phyloP scores from a whole-genome alignment of 2,797 vertebrate genomes.

The Prunella strophiata region DNA sequence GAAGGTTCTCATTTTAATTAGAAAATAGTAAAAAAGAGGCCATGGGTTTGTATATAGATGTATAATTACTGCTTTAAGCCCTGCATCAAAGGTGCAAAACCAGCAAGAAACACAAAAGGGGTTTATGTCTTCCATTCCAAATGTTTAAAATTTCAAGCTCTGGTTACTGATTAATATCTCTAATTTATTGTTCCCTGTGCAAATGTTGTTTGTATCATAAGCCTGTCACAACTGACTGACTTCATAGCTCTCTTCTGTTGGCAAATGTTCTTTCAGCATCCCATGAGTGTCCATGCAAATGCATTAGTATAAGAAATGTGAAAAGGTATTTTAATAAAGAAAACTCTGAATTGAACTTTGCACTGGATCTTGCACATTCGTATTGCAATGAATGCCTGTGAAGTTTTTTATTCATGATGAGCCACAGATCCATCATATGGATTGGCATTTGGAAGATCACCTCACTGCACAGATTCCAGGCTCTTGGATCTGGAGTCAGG shows the following conservation, averaged over 20 bases:
- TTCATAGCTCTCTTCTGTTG: not conserved
- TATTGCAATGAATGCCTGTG: not conserved
- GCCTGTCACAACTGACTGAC: slow-evolving; percentile 6
- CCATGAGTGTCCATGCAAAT: not conserved
- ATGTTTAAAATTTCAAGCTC: slow-evolving; percentile 35
- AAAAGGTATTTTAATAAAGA: slow-evolving; percentile 75
- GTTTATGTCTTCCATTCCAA: slow-evolving; percentile 18
- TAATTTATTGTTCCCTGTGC: slow-evolving; percentile 77
- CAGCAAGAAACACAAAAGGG: slow-evolving; percentile 19
- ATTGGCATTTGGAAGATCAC: not conserved
- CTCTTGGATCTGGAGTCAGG: not conserved
- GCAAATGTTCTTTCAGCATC: slow-evolving; percentile 5
- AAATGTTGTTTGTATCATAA: slow-evolving; percentile 46
- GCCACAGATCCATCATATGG: not conserved
- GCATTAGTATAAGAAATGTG: slow-evolving; percentile 25
- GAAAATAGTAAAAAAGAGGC: not conserved
- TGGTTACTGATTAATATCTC: slow-evolving; percentile 52
- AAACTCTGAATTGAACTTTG: slow-evolving; percentile 69
- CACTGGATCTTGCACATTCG: slow-evolving; percentile 21
- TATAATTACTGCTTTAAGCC: slow-evolving; percentile 11
- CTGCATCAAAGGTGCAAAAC: not conserved
- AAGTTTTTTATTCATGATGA: not conserved
- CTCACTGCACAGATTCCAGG: not conserved
- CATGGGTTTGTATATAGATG: not conserved
- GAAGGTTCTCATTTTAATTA: slow-evolving; percentile 26